Evolutionary conservation across 2,888 invertebrate genomes (phyloP).

Genomic region (Zygogramma bicolorata): DNA sequence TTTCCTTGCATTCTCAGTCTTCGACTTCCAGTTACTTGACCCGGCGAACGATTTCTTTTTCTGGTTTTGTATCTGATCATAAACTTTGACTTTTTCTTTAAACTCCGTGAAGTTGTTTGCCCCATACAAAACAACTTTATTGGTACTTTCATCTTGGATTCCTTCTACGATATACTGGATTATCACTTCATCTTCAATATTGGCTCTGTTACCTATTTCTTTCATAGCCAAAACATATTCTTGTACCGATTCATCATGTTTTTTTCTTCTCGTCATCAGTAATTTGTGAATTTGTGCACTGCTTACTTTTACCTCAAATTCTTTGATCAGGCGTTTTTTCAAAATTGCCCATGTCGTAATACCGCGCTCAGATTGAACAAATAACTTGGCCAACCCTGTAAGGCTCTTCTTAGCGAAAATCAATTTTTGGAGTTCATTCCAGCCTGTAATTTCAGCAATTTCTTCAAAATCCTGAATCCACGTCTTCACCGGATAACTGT

Average conservation of each 20-base stretch:
- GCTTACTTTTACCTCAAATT: slow-evolving; percentile 47
- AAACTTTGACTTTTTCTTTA: slow-evolving; percentile 42
- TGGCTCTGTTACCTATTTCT: slow-evolving; percentile 59
- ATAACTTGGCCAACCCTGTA: slow-evolving; percentile 51
- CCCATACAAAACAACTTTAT: slow-evolving; percentile 50
- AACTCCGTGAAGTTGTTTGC: slow-evolving; percentile 35
- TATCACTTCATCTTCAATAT: slow-evolving; percentile 56
- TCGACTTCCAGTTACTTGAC: not conserved
- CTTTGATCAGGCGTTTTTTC: slow-evolving; percentile 43
- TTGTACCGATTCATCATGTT: slow-evolving; percentile 56
- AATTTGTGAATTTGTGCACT: slow-evolving; percentile 46
- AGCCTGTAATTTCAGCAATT: slow-evolving; percentile 47
- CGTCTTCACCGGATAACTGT: slow-evolving; percentile 45
- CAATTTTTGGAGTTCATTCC: slow-evolving; percentile 54
- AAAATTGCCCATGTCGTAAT: slow-evolving; percentile 46
- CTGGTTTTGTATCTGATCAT: slow-evolving; percentile 31
- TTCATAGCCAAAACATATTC: slow-evolving; percentile 61
- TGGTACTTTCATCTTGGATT: slow-evolving; percentile 49
- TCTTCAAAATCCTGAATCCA: slow-evolving; percentile 55
- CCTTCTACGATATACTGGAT: slow-evolving; percentile 63
- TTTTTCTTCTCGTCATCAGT: slow-evolving; percentile 52
- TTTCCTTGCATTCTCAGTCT: slow-evolving; percentile 1
- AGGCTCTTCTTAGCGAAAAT: slow-evolving; percentile 54
- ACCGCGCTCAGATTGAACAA: slow-evolving; percentile 48
- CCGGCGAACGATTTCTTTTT: not conserved